Percentiles rank a stretch among this genome's conserved stretches.
Evolutionary conservation across 2,113 vertebrate genomes (phyloP).

Genomic region (Phyllopteryx taeniolatus): DNA sequence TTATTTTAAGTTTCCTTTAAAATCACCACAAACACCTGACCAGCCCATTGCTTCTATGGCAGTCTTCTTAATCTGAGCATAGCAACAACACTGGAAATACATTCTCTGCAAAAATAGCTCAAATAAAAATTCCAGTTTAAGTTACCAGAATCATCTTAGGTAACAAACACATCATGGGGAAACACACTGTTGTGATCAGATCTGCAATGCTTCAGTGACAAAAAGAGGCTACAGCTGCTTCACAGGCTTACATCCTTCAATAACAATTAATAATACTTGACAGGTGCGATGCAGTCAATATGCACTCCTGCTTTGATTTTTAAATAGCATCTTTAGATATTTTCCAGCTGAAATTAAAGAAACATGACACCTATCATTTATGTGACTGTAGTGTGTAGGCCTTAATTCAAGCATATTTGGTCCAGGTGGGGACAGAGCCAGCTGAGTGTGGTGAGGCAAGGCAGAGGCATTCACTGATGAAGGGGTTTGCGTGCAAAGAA

Average conservation of each 20-base stretch:
- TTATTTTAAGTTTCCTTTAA: neutral
- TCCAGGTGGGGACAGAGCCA: constrained; percentile 1
- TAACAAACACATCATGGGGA: neutral
- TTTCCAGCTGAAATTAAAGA: constrained; percentile 34
- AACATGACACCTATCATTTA: constrained; percentile 31
- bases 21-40: neutral
- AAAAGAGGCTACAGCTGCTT: neutral
- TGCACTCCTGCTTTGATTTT: constrained; percentile 14
- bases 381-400: constrained; percentile 12
- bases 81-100: neutral
- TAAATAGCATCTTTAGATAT: constrained; percentile 15
- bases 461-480: constrained; percentile 36
- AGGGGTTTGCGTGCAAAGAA: constrained; percentile 32
- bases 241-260: neutral
- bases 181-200: neutral
- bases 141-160: neutral
- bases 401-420: constrained; percentile 20
- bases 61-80: neutral
- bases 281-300: neutral
- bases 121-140: neutral
- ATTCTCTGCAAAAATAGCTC: neutral
- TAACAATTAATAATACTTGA: constrained; percentile 7
- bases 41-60: neutral
- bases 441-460: constrained; percentile 22
- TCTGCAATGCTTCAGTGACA: neutral